These are phyloP conservation scores for Pocota personata DNA, from an alignment of 2,888 invertebrate genomes.

Conservation along the genomic window DNA sequence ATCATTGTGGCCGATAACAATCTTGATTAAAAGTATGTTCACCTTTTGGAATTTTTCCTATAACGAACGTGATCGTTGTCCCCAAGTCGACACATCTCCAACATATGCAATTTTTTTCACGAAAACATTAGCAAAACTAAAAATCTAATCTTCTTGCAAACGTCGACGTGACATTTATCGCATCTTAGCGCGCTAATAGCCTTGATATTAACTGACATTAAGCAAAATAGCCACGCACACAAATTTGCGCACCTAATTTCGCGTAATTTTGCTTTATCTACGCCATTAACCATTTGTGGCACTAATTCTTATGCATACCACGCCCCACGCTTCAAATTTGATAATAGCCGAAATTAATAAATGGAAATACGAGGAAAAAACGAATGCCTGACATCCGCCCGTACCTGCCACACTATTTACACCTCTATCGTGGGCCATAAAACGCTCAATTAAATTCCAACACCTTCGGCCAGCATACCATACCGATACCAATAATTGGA, in stretches of 20 bases:
- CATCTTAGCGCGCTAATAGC: conserved; percentile 6
- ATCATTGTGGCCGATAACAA: too few species aligned
- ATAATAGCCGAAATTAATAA: conserved; percentile 69
- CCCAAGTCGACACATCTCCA: not conserved
- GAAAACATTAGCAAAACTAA: conserved; percentile 20
- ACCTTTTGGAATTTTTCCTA: not conserved
- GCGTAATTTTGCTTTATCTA: conserved; percentile 64
- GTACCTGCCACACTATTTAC: conserved; percentile 55
- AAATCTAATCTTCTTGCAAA: conserved; percentile 26
- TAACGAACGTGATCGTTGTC: not conserved
- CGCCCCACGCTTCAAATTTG: conserved; percentile 67
- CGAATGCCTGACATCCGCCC: conserved; percentile 66
- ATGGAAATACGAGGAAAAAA: conserved; percentile 24
- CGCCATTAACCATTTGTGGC: conserved; percentile 60
- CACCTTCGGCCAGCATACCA: conserved; percentile 57
- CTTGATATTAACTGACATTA: not conserved
- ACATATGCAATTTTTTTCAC: conserved; percentile 7
- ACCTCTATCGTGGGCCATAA: conserved; percentile 58
- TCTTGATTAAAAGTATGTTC: not conserved
- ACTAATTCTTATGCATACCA: conserved; percentile 69
- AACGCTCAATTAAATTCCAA: conserved; percentile 63
- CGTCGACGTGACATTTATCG: conserved; percentile 61
- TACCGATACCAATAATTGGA: conserved; percentile 15
- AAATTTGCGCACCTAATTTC: conserved; percentile 72
- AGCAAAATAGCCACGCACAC: conserved; percentile 61